Evolutionary conservation across 2,888 invertebrate species (phyloP).

Genomic region (Latrodectus elegans): DNA sequence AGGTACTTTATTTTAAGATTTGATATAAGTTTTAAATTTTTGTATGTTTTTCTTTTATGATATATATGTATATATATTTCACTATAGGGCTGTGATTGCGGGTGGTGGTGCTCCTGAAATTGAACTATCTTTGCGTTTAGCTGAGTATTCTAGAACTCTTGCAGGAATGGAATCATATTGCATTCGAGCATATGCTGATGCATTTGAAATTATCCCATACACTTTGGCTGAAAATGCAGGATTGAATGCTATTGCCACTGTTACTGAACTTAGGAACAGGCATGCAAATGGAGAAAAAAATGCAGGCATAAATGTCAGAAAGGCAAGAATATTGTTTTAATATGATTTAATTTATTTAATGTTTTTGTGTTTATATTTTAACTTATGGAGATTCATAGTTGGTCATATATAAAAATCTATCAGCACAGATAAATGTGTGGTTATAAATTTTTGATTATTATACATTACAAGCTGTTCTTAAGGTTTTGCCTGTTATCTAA

Average conservation of each 20-base stretch:
- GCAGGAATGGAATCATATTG: slow-evolving; percentile 96
- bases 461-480: no score
- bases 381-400: slow-evolving; percentile 40
- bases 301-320: slow-evolving; percentile 95
- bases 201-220: slow-evolving; percentile 93
- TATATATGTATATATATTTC: no score
- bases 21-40: neutral
- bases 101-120: slow-evolving; percentile 99
- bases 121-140: slow-evolving; percentile 89
- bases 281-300: slow-evolving; percentile 90
- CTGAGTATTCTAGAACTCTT: slow-evolving; percentile 86
- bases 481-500: no score
- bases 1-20: neutral
- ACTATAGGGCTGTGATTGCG: slow-evolving; percentile 85
- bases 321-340: slow-evolving; percentile 74
- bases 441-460: no score
- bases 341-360: neutral
- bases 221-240: slow-evolving; percentile 95
- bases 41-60: neutral
- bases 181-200: slow-evolving; percentile 93
- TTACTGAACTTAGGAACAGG: slow-evolving; percentile 94
- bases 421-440: neutral
- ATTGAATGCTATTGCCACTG: slow-evolving; percentile 93
- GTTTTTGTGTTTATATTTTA: neutral
- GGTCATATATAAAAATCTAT: neutral